phyloP scores from a whole-genome alignment of 2,797 vertebrate species.

The Telmatherina bonti region DNA sequence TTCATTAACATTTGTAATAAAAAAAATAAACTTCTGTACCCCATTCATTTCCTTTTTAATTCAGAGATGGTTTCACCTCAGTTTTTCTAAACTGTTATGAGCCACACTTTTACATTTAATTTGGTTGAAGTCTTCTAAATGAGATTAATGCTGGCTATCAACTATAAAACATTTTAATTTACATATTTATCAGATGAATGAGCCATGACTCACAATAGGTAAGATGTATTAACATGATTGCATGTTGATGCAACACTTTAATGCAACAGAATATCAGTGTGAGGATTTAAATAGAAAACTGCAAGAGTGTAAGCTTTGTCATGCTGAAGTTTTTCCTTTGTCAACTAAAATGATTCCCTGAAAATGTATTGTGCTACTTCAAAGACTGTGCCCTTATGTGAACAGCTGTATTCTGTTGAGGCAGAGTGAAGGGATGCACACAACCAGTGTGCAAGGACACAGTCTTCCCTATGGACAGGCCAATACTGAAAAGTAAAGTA shows the following conservation, averaged over 20 bases:
- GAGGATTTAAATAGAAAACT: constrained; percentile 46
- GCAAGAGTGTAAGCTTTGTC: constrained; percentile 29
- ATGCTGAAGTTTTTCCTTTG: constrained; percentile 50
- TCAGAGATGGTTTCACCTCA: constrained; percentile 81
- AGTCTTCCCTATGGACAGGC: constrained; percentile 69
- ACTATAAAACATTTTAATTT: constrained; percentile 84
- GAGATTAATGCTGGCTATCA: constrained; percentile 83
- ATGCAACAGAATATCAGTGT: constrained; percentile 70
- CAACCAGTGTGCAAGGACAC: constrained; percentile 64
- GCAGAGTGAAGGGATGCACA: constrained; percentile 30
- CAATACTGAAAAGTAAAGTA: constrained; percentile 53
- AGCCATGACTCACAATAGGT: constrained; percentile 83
- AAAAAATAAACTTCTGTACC: constrained; percentile 73
- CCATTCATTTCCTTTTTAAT: constrained; percentile 86
- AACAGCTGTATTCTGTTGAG: constrained; percentile 43
- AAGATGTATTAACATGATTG: constrained; percentile 83
- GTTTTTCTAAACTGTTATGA: constrained; percentile 78
- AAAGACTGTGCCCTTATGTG: constrained; percentile 32
- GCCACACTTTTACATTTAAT: constrained; percentile 82
- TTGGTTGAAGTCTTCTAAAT: constrained; percentile 85
- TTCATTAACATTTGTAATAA: constrained; percentile 88
- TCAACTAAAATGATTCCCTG: constrained; percentile 29
- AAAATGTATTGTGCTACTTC: constrained; percentile 38
- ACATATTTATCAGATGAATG: constrained; percentile 87
- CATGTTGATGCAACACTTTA: constrained; percentile 77